A percentile compares a stretch with the other conserved stretches of the same genome.
phyloP scores from a whole-genome alignment of 1,140 invertebrate species.

The Drosophila auraria region DNA sequence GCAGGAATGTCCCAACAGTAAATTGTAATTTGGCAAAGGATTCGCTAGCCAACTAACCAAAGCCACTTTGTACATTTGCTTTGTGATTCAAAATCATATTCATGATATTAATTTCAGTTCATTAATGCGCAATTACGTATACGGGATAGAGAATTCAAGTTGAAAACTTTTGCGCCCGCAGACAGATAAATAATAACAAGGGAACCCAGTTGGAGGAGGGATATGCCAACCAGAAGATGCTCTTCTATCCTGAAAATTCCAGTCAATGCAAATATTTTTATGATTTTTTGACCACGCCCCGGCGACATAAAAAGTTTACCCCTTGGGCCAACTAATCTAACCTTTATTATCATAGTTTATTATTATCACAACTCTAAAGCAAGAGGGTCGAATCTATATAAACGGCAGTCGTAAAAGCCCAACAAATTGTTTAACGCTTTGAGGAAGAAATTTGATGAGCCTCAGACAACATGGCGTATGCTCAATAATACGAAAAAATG shows the following conservation, averaged over 20 bases:
- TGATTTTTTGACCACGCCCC: slow-evolving; percentile 23
- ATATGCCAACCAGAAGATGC: background rate
- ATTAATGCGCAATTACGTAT: slow-evolving; percentile 60
- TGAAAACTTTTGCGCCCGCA: slow-evolving; percentile 44
- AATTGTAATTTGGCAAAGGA: slow-evolving; percentile 46
- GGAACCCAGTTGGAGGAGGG: background rate
- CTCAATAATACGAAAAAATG: slow-evolving; percentile 18
- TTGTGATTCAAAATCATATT: slow-evolving; percentile 53
- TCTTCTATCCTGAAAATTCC: background rate
- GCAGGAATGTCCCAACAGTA: slow-evolving; percentile 26
- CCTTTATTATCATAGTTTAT: slow-evolving; percentile 50
- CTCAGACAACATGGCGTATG: slow-evolving; percentile 42
- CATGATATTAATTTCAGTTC: slow-evolving; percentile 60
- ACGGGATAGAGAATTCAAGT: slow-evolving; percentile 31
- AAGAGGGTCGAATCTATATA: slow-evolving; percentile 39
- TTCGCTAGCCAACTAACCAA: slow-evolving; percentile 7
- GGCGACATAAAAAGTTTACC: slow-evolving; percentile 28
- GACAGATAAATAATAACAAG: slow-evolving; percentile 49
- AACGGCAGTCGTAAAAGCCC: slow-evolving; percentile 48
- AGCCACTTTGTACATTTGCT: slow-evolving; percentile 7
- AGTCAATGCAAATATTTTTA: slow-evolving; percentile 30
- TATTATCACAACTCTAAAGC: slow-evolving; percentile 33
- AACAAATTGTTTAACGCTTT: slow-evolving; percentile 59
- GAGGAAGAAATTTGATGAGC: slow-evolving; percentile 34
- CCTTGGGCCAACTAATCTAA: slow-evolving; percentile 47